Evolutionary conservation across 1,140 invertebrate genomes (phyloP), one percentile per base, ranked within the genome.

Genomic region (Himalopsyche phryganea): DNA sequence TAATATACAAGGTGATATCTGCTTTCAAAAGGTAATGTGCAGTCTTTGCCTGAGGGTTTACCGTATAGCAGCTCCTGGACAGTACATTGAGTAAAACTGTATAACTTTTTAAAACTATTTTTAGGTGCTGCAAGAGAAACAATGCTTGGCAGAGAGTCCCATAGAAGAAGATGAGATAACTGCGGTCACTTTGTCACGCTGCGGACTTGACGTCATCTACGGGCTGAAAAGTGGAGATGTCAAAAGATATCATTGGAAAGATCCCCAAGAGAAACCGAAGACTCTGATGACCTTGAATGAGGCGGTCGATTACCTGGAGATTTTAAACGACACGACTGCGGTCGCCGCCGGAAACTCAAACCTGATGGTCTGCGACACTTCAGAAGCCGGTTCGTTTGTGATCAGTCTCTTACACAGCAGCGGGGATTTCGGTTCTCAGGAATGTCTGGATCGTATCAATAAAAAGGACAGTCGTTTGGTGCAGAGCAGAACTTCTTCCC

Each of bases 61-160:
- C n/a, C n/a, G n/a, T n/a, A n/a, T n/a, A n/a, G n/a, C n/a, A n/a
- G n/a, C n/a, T n/a, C n/a, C n/a, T n/a, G n/a, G n/a, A n/a, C n/a
- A n/a, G n/a, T n/a, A n/a, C n/a, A n/a, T n/a, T n/a, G n/a, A n/a
- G n/a, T n/a, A n/a, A n/a, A n/a, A n/a, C n/a, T n/a, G n/a, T n/a
- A n/a, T n/a, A n/a, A n/a, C n/a, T n/a, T n/a, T n/a, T n/a, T n/a
- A n/a, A n/a, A n/a, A n/a, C n/a, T 49, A 14, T 49, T 55, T 52
- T 35, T 33, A 63, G 61, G 40, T 63, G 6, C 53, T 60, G 36
- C 54, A 41, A 50, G 62, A 54, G 33, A 64, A 53, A 20, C 57
- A 57, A 28, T 19, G 50, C 4, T 46, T 64, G 17, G 40, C 28
- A n/a, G 54, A 60, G 50, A 58, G 53, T 15, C 3, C 41, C 15